These are phyloP conservation scores for Pedetes capensis DNA, from an alignment of 2,113 vertebrate species.

Conservation along the genomic window DNA sequence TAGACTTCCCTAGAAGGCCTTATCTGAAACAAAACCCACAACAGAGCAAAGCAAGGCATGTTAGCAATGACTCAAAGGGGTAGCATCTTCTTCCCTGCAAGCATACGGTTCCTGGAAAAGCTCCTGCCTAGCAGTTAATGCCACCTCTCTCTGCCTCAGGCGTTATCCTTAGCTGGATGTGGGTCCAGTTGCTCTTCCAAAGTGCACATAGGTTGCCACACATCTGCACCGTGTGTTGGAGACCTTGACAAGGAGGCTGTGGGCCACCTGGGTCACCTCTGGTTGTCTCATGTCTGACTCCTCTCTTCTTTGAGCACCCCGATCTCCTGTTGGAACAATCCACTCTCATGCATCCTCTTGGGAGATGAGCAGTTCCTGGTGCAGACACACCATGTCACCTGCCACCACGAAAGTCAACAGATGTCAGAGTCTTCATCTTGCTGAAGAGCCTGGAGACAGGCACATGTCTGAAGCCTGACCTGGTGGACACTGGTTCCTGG, in stretches of 20 bases:
- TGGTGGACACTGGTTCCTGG: neutral
- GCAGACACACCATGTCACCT: neutral
- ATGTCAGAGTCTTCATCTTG: neutral
- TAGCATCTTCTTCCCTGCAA: neutral
- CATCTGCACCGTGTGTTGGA: neutral
- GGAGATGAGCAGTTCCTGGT: neutral
- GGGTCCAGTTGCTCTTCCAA: neutral
- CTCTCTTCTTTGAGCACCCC: neutral
- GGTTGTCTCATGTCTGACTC: neutral
- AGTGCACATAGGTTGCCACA: neutral
- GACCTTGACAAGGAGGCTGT: no score
- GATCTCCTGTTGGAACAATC: neutral
- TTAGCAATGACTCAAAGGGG: neutral
- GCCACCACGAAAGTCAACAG: neutral
- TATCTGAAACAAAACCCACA: neutral
- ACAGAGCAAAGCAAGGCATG: neutral
- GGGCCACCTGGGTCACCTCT: no score
- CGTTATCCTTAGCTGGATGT: neutral
- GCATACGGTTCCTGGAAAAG: neutral
- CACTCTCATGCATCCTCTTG: neutral
- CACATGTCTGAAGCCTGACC: neutral
- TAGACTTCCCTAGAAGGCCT: no score
- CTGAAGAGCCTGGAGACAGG: neutral
- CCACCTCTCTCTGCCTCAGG: neutral
- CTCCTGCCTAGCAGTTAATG: neutral